Evolutionary conservation across 2,113 vertebrate genomes (phyloP).

Genomic region (human (Homo sapiens)): GRCh38 chr9:15121001-15121500

Average conservation of each 20-base stretch:
- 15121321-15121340: background rate
- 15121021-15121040: background rate
- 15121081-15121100: background rate
- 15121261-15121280: background rate
- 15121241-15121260: background rate
- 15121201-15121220: background rate
- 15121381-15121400: background rate
- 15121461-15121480: background rate
- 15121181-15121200: background rate
- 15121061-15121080: background rate
- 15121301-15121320: background rate
- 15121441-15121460: background rate
- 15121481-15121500: background rate
- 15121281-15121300: background rate
- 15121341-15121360: background rate
- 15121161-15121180: too few species aligned
- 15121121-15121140: background rate
- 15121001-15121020: background rate
- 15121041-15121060: background rate
- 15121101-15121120: background rate
- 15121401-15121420: background rate
- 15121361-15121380: background rate
- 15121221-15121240: background rate
- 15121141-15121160: background rate
- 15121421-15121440: background rate